Evolutionary conservation across 2,113 vertebrate species (phyloP).

Genomic region (Epinephelus fuscoguttatus): DNA sequence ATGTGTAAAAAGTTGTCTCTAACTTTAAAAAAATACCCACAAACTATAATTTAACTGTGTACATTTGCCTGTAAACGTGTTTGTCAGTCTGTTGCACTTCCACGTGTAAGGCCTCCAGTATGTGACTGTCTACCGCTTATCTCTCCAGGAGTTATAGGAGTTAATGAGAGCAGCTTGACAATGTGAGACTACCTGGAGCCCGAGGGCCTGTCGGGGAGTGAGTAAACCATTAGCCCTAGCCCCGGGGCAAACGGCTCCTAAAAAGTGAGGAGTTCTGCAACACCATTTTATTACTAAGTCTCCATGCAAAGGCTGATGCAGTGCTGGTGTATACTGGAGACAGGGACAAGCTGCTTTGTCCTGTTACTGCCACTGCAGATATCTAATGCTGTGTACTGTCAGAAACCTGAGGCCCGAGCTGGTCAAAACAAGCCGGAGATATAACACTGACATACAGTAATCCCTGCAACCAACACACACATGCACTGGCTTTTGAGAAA

Average conservation of each 20-base stretch:
- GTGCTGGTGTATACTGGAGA: slow-evolving; percentile 46
- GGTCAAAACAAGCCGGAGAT: slow-evolving; percentile 65
- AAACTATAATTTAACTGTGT: slow-evolving; percentile 18
- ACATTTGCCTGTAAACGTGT: slow-evolving; percentile 47
- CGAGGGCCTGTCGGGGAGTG: slow-evolving; percentile 77
- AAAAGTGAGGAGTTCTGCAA: slow-evolving; percentile 70
- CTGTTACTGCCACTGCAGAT: slow-evolving; percentile 53
- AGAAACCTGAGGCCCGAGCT: slow-evolving; percentile 56
- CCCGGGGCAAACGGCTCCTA: slow-evolving; percentile 73
- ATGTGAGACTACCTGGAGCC: slow-evolving; percentile 79
- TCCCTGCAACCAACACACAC: slow-evolving; percentile 73
- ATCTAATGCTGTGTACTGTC: slow-evolving; percentile 55
- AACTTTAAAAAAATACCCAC: neutral
- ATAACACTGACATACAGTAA: slow-evolving; percentile 76
- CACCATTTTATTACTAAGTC: slow-evolving; percentile 63
- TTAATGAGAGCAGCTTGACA: slow-evolving; percentile 82
- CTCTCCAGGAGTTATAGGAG: slow-evolving; percentile 78
- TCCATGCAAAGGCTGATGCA: slow-evolving; percentile 48
- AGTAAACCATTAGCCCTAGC: slow-evolving; percentile 85
- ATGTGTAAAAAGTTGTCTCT: slow-evolving; percentile 32
- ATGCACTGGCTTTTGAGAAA: slow-evolving; percentile 48
- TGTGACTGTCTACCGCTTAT: slow-evolving; percentile 60
- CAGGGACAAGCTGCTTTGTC: slow-evolving; percentile 46
- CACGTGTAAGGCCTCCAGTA: slow-evolving; percentile 58
- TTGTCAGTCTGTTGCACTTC: slow-evolving; percentile 63